Evolutionary conservation across 2,113 vertebrate species (phyloP).

Genomic region (Scolopax mira): DNA sequence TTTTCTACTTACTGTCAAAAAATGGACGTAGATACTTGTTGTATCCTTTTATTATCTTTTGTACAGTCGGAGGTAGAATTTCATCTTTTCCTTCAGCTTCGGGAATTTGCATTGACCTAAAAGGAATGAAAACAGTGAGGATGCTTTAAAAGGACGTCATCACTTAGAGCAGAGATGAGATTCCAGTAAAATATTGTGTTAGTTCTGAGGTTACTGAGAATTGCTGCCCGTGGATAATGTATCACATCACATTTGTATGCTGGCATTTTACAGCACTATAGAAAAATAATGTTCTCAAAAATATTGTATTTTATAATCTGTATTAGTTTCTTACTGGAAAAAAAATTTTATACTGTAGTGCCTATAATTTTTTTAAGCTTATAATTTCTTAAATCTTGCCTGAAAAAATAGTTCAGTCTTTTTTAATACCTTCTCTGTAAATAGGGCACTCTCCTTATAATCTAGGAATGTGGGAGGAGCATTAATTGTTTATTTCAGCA

Average conservation of each 20-base stretch:
- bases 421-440: not conserved
- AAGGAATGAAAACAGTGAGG: not conserved
- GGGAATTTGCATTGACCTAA: slow-evolving; percentile 17
- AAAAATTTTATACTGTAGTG: not conserved
- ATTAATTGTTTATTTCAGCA: not conserved
- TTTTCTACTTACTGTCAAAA: slow-evolving; percentile 85
- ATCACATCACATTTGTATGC: not conserved
- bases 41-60: slow-evolving; percentile 91
- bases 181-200: not conserved
- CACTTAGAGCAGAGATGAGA: not conserved
- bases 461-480: not conserved
- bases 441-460: not conserved
- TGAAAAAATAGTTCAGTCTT: not conserved
- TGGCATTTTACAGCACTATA: not conserved
- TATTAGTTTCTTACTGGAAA: not conserved
- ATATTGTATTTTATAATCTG: not conserved
- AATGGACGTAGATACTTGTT: slow-evolving; percentile 92
- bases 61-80: slow-evolving; percentile 88
- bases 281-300: not conserved
- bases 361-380: not conserved
- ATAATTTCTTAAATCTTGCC: not conserved
- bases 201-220: not conserved
- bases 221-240: not conserved
- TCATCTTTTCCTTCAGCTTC: slow-evolving; percentile 80
- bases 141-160: not conserved